Evolutionary conservation across 1,140 invertebrate species (phyloP), one percentile per base, ranked within the genome.

Genomic region (Eriosoma lanigerum): DNA sequence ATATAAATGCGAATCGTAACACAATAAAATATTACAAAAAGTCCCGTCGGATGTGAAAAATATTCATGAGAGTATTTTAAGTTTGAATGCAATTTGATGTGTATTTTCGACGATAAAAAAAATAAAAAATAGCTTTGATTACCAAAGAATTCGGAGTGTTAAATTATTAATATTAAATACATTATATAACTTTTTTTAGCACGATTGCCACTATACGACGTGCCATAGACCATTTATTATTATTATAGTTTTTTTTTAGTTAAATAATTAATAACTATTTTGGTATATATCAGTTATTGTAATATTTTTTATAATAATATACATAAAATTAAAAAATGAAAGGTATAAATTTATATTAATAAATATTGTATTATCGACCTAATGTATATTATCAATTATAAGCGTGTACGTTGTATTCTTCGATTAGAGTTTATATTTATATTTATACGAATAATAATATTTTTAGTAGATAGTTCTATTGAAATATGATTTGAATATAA

Each of bases 161-260:
- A 26, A 68, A 26, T 62, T 24, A 38, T 64, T 32, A 62, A 19
- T 62, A 60, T 19, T 24, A 12, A 19, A 2, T 44, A 68, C 24
- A 26, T 60, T 32, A 32, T 68, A 1, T 9, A 26, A 68, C 48
- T 48, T 1, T 24, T 9, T 72, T 72, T 50, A 44, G 56, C 26
- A 60, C 75, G 13, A 62, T 78, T 26, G 75, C 75, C 75, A 78
- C 54, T 24, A n/a, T n/a, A 62, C 17, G 12, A 78, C 38, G 75
- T 78, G 75, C 75, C 75, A 78, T 78, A 62, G 50, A 76, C 10
- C 15, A 52, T 72, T 29, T 29, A 26, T 70, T 50, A 48, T 68
- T 46, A 66, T 66, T 68, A 15, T 68, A 19, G 32, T 19, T 15
- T 48, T 1, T 48, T 48, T 48, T 48, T 48, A 48, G 26, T 13